Evolutionary conservation across 2,113 vertebrate genomes (phyloP).

Genomic region (Uria aalge): DNA sequence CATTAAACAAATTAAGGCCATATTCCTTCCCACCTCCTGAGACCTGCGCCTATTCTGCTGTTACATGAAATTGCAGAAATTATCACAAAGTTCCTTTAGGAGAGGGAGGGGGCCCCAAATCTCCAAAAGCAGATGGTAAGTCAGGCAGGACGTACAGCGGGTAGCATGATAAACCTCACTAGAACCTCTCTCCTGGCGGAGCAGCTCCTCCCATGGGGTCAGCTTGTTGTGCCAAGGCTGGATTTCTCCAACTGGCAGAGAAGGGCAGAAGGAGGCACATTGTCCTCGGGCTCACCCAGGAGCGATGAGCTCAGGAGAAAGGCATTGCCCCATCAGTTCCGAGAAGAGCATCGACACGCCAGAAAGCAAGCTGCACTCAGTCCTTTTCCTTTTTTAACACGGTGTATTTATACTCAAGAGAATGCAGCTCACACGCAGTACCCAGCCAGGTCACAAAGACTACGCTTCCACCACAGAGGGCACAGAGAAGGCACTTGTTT

Average conservation of each 20-base stretch:
- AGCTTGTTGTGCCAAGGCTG: neutral
- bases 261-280: neutral
- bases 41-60: neutral
- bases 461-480: neutral
- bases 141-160: neutral
- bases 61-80: neutral
- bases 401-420: conserved; percentile 21
- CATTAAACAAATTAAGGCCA: neutral
- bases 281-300: neutral
- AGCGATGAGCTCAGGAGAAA: conserved; percentile 39
- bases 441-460: neutral
- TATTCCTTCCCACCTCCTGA: neutral
- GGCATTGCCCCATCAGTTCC: conserved; percentile 39
- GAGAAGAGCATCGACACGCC: conserved; percentile 3
- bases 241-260: neutral
- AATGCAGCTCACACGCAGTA: conserved; percentile 1
- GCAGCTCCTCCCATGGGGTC: neutral
- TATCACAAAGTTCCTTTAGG: neutral
- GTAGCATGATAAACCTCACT: neutral
- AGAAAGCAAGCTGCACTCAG: neutral
- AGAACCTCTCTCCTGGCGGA: neutral
- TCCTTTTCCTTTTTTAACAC: conserved; percentile 37
- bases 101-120: no score
- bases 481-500: neutral
- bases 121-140: neutral